Evolutionary conservation across 2,888 invertebrate species (phyloP), one percentile per base, ranked within the genome.

Genomic region (Micoletzkya japonica): DNA sequence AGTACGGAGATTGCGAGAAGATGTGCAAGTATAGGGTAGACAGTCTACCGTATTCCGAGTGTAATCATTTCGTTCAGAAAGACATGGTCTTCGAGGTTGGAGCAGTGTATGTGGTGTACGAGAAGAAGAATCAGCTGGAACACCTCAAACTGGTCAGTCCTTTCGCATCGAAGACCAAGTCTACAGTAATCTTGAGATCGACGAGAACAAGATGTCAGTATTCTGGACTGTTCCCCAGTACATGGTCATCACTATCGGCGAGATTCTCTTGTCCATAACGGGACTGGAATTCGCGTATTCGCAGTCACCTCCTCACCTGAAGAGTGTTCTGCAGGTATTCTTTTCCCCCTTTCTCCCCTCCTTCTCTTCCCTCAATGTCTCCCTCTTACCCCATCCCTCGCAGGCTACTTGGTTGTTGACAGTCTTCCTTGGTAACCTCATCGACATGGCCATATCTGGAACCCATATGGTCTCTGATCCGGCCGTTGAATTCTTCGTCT

Each of bases 201-300:
- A 80, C 20, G 75, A 76, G 2, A 84, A 84, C 73, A 74, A 76
- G 6, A 79, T 84, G 63, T 76, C 73, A 69, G 79, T 84, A 52
- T 75, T 83, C 10, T 84, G 84, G 91, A 90, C 94, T 81, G 85
- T 96, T 28, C 96, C 96, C 0, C 97, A 97, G 86, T 95, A 95
- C 85, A 87, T 95, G 63, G 88, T 95, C 24, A 91, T 98, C 82
- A 95, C 96, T 0, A 90, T 91, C 82, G 96, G 91, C 0, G 97
- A 98, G 87, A 44, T 97, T 57, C 92, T 97, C 91, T 94, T 95
- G 86, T 93, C 95, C 0, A 92, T 97, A 34, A 95, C 96, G 0
- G 96, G 96, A 0, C 88, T 97, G 30, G 93, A 94, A 86, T 97
- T 98, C 87, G 93, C 95, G 0, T 97, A 95, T 87, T 93, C 95